Evolutionary conservation across 1,140 invertebrate genomes (phyloP).

Genomic region (Aricia agestis): DNA sequence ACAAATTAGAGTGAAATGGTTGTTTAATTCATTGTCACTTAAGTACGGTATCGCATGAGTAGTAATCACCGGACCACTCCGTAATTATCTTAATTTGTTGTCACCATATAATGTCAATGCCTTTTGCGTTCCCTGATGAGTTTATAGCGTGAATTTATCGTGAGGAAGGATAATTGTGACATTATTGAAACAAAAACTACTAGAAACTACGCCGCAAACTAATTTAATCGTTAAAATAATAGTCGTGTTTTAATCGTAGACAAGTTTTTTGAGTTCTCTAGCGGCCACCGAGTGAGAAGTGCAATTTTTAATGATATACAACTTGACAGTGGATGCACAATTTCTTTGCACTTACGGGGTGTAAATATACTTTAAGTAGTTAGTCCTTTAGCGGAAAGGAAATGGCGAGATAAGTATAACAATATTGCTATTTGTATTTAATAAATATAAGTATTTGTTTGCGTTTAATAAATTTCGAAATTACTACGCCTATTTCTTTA

Average conservation of each 20-base stretch:
- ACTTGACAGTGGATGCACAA: neutral
- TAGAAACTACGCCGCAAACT: neutral
- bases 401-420: too few relatives aligned
- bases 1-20: constrained; percentile 8
- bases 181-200: constrained; percentile 3
- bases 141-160: constrained; percentile 8
- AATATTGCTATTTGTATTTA: too few relatives aligned
- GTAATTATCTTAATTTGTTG: constrained; percentile 38
- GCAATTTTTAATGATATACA: neutral
- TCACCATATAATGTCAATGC: constrained; percentile 23
- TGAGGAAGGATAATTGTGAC: constrained; percentile 7
- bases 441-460: too few relatives aligned
- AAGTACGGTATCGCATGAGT: constrained; percentile 9
- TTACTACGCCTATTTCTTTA: too few relatives aligned
- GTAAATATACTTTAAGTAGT: too few relatives aligned
- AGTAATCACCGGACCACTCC: constrained; percentile 29
- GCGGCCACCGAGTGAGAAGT: neutral
- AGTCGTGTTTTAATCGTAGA: neutral
- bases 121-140: constrained; percentile 10
- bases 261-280: neutral
- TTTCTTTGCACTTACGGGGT: neutral
- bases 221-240: neutral
- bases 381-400: too few relatives aligned
- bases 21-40: constrained; percentile 13
- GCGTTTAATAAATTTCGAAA: too few relatives aligned